Conservation (phyloP, 1,140 invertebrate genomes). For the Dreissena rostriformis region DNA sequence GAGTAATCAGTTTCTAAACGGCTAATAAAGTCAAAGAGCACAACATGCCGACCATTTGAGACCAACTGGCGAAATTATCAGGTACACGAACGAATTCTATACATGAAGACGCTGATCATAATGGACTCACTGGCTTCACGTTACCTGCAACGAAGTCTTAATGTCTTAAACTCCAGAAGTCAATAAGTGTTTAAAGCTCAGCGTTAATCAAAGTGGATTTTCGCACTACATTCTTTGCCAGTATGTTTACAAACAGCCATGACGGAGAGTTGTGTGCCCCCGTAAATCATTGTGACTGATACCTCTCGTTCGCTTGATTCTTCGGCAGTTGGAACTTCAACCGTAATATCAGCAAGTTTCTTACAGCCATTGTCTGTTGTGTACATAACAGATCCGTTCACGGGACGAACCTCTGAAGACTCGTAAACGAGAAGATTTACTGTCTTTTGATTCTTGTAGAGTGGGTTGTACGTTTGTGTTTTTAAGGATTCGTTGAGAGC, state of each 20-base stretch:
- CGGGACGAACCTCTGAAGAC: neutral
- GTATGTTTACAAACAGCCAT: neutral
- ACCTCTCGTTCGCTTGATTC: neutral
- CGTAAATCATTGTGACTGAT: neutral
- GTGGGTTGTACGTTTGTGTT: neutral
- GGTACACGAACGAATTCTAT: too few relatives aligned
- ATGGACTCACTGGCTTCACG: too few relatives aligned
- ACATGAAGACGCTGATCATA: too few relatives aligned
- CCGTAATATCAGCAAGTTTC: neutral
- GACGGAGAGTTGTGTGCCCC: neutral
- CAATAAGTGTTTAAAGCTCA: too few relatives aligned
- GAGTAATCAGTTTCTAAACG: too few relatives aligned
- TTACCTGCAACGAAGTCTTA: too few relatives aligned
- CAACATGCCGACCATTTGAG: too few relatives aligned
- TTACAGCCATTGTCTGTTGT: neutral
- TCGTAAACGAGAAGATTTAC: neutral
- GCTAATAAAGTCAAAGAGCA: too few relatives aligned
- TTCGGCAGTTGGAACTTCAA: neutral
- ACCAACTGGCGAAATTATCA: too few relatives aligned
- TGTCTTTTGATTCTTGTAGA: conserved; percentile 1
- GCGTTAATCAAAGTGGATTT: neutral
- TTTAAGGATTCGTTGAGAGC: neutral
- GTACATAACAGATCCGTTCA: conserved; percentile 2
- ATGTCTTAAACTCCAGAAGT: too few relatives aligned
- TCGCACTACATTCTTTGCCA: neutral